Percentiles rank a stretch among this genome's conserved stretches.
These are phyloP conservation scores for Nasonia vitripennis DNA, from an alignment of 1,140 invertebrate genomes.

Conservation along the genomic window DNA sequence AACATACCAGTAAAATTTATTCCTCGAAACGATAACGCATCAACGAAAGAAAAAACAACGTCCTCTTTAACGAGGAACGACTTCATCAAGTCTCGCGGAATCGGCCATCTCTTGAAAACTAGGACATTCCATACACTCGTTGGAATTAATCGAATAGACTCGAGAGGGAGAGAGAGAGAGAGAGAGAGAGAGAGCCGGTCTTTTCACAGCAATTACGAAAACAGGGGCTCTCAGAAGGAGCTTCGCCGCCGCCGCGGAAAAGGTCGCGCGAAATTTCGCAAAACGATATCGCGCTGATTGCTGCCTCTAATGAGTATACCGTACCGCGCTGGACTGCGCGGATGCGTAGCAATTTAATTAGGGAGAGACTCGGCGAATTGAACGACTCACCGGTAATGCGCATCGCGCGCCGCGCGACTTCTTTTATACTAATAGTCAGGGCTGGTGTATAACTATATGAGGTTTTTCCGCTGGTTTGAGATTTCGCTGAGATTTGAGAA, in stretches of 20 bases:
- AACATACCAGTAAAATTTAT: too few species aligned
- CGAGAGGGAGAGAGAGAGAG: background rate
- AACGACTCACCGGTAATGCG: background rate
- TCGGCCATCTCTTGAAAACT: background rate
- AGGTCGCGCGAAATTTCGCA: constrained; percentile 21
- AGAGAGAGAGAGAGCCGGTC: background rate
- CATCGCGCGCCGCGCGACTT: background rate
- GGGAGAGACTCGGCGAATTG: background rate
- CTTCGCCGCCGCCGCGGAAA: background rate
- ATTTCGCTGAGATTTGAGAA: background rate
- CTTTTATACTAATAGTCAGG: background rate
- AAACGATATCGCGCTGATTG: constrained; percentile 33
- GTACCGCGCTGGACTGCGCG: background rate
- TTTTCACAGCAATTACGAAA: constrained; percentile 32
- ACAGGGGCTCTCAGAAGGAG: background rate
- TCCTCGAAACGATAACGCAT: too few species aligned
- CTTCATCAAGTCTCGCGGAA: constrained; percentile 16
- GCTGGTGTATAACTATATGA: background rate
- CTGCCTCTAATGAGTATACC: constrained; percentile 37
- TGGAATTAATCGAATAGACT: constrained; percentile 38
- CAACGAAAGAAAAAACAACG: too few species aligned
- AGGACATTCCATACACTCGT: background rate
- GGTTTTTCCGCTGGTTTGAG: background rate
- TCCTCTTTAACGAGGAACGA: background rate
- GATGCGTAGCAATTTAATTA: constrained; percentile 42